Percentiles rank a stretch among this genome's conserved stretches.
These are phyloP conservation scores for Circaetus cinerascens DNA, from an alignment of 2,113 vertebrate genomes.

Conservation along the genomic window DNA sequence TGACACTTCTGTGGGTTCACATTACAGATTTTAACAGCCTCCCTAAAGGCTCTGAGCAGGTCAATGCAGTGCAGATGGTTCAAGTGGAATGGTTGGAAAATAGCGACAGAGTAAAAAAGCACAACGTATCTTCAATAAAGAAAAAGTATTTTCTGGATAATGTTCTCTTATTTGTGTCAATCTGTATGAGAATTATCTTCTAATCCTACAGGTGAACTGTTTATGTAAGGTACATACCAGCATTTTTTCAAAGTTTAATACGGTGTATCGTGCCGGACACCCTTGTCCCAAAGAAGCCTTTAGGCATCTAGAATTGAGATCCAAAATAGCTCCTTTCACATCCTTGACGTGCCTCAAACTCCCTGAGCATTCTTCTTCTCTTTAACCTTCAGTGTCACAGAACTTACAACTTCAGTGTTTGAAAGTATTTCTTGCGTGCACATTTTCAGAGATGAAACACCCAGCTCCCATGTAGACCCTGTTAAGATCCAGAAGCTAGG, in stretches of 20 bases:
- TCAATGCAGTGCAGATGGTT: neutral
- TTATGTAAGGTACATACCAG: neutral
- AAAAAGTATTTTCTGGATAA: neutral
- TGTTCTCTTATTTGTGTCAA: neutral
- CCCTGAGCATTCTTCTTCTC: neutral
- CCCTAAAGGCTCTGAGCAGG: neutral
- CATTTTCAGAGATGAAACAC: neutral
- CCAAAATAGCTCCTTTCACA: neutral
- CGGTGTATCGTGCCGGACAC: fast-evolving
- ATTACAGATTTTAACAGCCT: neutral
- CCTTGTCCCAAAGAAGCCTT: neutral
- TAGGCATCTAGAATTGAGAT: neutral
- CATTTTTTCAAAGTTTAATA: neutral
- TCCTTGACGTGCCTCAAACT: neutral
- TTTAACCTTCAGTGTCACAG: neutral
- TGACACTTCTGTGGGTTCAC: neutral
- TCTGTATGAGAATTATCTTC: neutral
- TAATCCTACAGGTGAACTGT: neutral
- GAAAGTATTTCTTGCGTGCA: neutral
- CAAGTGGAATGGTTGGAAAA: neutral
- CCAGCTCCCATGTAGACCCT: neutral
- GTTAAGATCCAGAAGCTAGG: neutral
- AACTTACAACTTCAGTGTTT: neutral
- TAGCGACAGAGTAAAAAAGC: neutral
- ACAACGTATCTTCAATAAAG: neutral